A percentile compares a stretch with the other conserved stretches of the same genome.
Evolutionary conservation across 2,888 invertebrate species (phyloP).

Genomic region (Helicoverpa assulta): DNA sequence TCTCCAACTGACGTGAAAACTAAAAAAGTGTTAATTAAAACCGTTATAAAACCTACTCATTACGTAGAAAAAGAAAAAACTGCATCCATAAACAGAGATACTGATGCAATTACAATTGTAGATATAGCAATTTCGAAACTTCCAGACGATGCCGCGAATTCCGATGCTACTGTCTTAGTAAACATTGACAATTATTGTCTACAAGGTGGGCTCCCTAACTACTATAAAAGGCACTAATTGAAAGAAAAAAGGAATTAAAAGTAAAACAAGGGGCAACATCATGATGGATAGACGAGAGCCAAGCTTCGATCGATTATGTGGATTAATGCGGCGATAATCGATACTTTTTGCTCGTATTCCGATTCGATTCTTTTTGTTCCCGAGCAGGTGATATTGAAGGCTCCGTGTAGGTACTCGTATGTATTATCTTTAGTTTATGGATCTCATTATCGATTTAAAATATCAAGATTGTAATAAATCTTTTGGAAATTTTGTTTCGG

Average conservation of each 20-base stretch:
- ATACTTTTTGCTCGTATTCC: conserved; percentile 72
- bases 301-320: conserved; percentile 76
- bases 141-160: conserved; percentile 14
- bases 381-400: conserved; percentile 75
- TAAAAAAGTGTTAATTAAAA: conserved; percentile 6
- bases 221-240: conserved; percentile 67
- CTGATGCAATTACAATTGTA: conserved; percentile 32
- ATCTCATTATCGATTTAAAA: conserved; percentile 65
- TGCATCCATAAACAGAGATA: conserved; percentile 12
- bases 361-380: conserved; percentile 65
- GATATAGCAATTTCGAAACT: conserved; percentile 21
- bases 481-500: conserved; percentile 47
- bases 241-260: conserved; percentile 61
- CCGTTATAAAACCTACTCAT: not conserved
- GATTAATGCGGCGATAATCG: conserved; percentile 81
- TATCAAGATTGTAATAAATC: conserved; percentile 62
- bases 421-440: conserved; percentile 64
- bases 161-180: conserved; percentile 20
- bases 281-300: conserved; percentile 75
- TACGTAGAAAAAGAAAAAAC: conserved; percentile 19
- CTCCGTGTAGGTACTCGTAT: conserved; percentile 57
- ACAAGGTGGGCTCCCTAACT: conserved; percentile 67
- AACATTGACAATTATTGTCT: conserved; percentile 45
- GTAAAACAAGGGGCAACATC: conserved; percentile 59
- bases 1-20: not conserved